phyloP scores from a whole-genome alignment of 2,113 vertebrate genomes.

The Chiloscyllium plagiosum region DNA sequence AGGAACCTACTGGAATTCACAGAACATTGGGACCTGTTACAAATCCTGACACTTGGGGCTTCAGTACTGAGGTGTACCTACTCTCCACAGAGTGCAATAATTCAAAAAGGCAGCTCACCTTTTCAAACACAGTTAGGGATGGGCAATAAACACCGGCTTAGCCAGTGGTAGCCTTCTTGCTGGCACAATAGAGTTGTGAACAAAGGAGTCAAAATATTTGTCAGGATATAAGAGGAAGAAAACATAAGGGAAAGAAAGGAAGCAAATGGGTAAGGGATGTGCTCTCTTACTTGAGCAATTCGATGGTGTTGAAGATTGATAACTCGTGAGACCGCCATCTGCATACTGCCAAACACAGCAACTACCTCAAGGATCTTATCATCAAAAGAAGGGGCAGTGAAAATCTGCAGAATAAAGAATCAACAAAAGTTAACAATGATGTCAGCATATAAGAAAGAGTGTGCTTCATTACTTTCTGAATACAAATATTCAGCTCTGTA shows the following conservation, averaged over 20 bases:
- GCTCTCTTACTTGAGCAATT: slow-evolving; percentile 78
- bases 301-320: slow-evolving; percentile 94
- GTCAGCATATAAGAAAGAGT: not conserved
- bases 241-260: not conserved
- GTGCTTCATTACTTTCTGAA: not conserved
- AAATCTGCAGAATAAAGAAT: slow-evolving; percentile 63
- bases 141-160: too few relatives aligned
- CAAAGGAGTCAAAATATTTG: not conserved
- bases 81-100: too few relatives aligned
- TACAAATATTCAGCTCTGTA: not conserved
- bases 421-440: not conserved
- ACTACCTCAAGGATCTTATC: slow-evolving; percentile 97
- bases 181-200: not conserved
- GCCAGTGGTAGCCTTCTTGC: too few relatives aligned
- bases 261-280: not conserved
- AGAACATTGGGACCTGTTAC: not conserved
- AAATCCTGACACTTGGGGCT: too few relatives aligned
- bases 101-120: too few relatives aligned
- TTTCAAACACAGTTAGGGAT: too few relatives aligned
- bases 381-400: slow-evolving; percentile 89
- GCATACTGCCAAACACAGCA: slow-evolving; percentile 95
- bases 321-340: slow-evolving; percentile 94
- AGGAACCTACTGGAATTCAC: not conserved
- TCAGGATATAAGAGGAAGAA: not conserved
- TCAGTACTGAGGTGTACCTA: too few relatives aligned